A percentile compares a stretch with the other conserved stretches of the same genome.
These are phyloP conservation scores for Botrylloides violaceus DNA, from an alignment of 23 tunicate genomes.

Conservation along the genomic window DNA sequence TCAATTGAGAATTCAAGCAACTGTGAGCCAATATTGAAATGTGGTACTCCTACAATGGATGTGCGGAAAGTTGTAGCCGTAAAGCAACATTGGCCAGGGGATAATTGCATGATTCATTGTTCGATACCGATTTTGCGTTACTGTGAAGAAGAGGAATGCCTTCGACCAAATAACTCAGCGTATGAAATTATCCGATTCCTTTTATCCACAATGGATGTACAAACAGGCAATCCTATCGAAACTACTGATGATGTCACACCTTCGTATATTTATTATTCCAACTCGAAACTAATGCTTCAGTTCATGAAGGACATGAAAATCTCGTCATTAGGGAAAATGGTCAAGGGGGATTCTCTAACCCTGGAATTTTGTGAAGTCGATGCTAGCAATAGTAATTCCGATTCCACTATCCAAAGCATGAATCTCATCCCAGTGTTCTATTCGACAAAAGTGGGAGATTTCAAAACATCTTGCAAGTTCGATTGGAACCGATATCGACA, in stretches of 20 bases:
- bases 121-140: not conserved
- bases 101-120: not conserved
- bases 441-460: not conserved
- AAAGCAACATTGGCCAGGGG: not conserved
- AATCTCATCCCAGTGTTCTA: not conserved
- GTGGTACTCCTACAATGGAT: not conserved
- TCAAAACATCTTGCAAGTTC: not conserved
- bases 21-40: not conserved
- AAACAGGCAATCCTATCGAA: not conserved
- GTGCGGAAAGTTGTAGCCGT: not conserved
- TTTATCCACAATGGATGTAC: not conserved
- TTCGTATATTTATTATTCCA: not conserved
- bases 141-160: not conserved
- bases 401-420: not conserved
- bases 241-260: not conserved
- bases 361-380: not conserved
- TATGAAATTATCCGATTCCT: not conserved
- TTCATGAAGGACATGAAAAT: not conserved
- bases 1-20: too few species aligned
- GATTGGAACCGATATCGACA: conserved; percentile 25
- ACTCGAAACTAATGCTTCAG: not conserved
- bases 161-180: not conserved
- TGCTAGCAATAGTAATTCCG: not conserved
- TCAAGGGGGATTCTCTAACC: not conserved
- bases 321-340: not conserved